These are phyloP conservation scores for Corythornis vintsioides DNA, from an alignment of 2,113 vertebrate genomes.

Conservation along the genomic window DNA sequence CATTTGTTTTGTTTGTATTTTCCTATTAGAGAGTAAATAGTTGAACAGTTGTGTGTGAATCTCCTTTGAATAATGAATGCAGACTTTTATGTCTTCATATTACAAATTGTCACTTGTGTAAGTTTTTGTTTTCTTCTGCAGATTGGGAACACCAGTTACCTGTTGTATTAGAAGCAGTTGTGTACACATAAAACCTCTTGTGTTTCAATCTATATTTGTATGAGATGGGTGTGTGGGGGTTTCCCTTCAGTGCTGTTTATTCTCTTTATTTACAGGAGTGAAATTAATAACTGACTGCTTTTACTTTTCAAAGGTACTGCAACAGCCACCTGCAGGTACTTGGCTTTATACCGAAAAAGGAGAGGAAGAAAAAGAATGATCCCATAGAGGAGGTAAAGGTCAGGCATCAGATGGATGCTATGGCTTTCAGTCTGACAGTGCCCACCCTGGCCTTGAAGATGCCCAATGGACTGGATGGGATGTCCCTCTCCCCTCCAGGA, in stretches of 20 bases:
- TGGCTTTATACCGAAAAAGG: conserved; percentile 99
- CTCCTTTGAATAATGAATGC: background rate
- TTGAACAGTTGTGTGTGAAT: background rate
- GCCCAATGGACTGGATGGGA: conserved; percentile 92
- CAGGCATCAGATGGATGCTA: conserved; percentile 90
- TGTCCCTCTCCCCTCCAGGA: conserved; percentile 89
- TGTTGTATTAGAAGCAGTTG: background rate
- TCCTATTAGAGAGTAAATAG: background rate
- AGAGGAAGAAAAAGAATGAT: conserved; percentile 99
- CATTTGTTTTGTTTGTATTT: background rate
- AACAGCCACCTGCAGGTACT: conserved; percentile 99
- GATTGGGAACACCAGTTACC: background rate
- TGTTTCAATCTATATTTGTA: background rate
- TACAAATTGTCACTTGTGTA: background rate
- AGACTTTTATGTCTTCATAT: background rate
- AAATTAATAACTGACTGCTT: conserved; percentile 1
- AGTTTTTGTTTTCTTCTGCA: background rate
- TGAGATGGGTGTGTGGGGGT: background rate
- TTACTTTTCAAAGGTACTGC: conserved; percentile 89
- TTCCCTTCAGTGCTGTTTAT: background rate
- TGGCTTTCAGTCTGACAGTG: conserved; percentile 95
- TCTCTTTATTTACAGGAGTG: background rate
- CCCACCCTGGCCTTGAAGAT: conserved; percentile 93
- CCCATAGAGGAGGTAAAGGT: conserved; percentile 91
- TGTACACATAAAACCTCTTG: background rate